Evolutionary conservation across 2,797 vertebrate species (phyloP).

Genomic region (Monodelphis domestica): DNA sequence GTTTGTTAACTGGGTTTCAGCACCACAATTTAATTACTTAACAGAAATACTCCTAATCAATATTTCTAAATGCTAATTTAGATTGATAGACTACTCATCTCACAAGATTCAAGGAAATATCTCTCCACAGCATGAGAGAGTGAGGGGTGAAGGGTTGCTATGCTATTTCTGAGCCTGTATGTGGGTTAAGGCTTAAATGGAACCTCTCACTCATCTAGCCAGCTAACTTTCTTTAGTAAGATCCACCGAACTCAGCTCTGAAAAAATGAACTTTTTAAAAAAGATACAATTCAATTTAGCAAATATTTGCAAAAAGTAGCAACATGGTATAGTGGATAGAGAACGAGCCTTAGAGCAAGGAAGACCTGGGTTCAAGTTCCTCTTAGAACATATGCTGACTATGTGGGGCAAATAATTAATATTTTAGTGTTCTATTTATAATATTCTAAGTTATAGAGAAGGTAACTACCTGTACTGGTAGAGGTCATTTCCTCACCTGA

Average conservation of each 20-base stretch:
- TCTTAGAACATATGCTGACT: background rate
- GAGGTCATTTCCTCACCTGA: no score
- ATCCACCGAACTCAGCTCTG: background rate
- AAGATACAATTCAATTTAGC: background rate
- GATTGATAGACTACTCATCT: background rate
- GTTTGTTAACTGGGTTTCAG: background rate
- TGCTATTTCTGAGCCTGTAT: background rate
- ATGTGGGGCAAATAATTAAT: background rate
- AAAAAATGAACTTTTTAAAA: background rate
- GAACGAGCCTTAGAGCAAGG: background rate
- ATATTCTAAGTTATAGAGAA: background rate
- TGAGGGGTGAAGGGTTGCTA: background rate
- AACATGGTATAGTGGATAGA: background rate
- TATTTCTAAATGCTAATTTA: constrained; percentile 2
- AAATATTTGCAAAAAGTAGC: background rate
- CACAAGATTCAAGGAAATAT: background rate
- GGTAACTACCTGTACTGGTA: no score
- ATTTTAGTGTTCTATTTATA: background rate
- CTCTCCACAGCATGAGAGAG: background rate
- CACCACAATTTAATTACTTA: background rate
- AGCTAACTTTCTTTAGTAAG: background rate
- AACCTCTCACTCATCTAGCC: background rate
- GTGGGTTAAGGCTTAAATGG: background rate
- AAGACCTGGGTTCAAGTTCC: background rate
- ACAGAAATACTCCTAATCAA: background rate